Percentiles rank a stretch among this genome's conserved stretches.
Evolutionary conservation across 2,888 invertebrate genomes (phyloP).

Genomic region (Lissocephala sabroskyi): DNA sequence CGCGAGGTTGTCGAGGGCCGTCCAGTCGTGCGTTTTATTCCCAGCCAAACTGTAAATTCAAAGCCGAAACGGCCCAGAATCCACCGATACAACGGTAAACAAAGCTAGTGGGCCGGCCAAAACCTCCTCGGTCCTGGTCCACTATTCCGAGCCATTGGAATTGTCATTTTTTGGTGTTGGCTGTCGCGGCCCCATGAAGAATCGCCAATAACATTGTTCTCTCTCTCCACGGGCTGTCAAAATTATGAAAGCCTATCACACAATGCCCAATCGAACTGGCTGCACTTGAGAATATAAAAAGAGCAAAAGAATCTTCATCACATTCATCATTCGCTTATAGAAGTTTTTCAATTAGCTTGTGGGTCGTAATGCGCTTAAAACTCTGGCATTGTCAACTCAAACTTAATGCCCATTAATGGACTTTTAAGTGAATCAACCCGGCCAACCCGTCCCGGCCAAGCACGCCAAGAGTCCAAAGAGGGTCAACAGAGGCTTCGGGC

Average conservation of each 20-base stretch:
- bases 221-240: too few relatives aligned
- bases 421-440: slow-evolving; percentile 65
- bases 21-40: slow-evolving; percentile 63
- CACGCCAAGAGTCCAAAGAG: too few relatives aligned
- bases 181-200: too few relatives aligned
- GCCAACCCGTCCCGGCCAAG: too few relatives aligned
- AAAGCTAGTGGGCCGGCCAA: neutral
- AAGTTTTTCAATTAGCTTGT: too few relatives aligned
- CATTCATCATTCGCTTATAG: too few relatives aligned
- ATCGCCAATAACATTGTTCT: too few relatives aligned
- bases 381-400: slow-evolving; percentile 50
- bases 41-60: slow-evolving; percentile 59
- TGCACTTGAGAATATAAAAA: too few relatives aligned
- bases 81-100: slow-evolving; percentile 29
- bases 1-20: slow-evolving; percentile 10
- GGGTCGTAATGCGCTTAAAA: slow-evolving; percentile 48
- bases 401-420: slow-evolving; percentile 64
- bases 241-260: too few relatives aligned
- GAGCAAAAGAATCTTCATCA: too few relatives aligned
- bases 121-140: slow-evolving; percentile 34
- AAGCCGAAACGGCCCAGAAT: slow-evolving; percentile 54
- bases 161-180: slow-evolving; percentile 48
- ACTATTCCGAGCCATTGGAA: slow-evolving; percentile 53
- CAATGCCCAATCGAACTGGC: too few relatives aligned
- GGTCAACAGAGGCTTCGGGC: slow-evolving; percentile 45